Percentiles rank a stretch among this genome's conserved stretches.
Evolutionary conservation across 2,888 invertebrate species (phyloP).

Genomic region (Drosophila sordidapex): DNA sequence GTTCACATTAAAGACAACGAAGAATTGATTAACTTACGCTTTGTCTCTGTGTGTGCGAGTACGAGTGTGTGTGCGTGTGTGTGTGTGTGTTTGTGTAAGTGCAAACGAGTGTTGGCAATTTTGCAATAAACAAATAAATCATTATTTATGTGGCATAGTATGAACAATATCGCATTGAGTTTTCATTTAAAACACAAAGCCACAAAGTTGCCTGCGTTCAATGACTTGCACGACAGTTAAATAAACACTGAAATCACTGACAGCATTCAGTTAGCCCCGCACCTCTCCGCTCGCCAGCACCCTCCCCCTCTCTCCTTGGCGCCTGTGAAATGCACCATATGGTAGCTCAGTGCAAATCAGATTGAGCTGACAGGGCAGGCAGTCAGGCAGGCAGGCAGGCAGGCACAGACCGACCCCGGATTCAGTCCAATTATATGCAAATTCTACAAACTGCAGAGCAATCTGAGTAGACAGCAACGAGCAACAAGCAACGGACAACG

Average conservation of each 20-base stretch:
- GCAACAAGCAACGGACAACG: conserved; percentile 14
- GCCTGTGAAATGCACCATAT: conserved; percentile 62
- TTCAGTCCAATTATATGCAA: conserved; percentile 73
- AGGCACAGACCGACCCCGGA: conserved; percentile 19
- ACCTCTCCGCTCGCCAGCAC: background rate
- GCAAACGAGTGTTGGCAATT: conserved; percentile 13
- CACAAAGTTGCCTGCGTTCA: conserved; percentile 60
- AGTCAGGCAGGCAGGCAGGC: background rate
- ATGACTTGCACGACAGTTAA: conserved; percentile 77
- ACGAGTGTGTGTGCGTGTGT: background rate
- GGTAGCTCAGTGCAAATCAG: conserved; percentile 56
- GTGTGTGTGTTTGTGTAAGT: background rate
- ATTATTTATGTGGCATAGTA: conserved; percentile 65
- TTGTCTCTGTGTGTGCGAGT: conserved; percentile 39
- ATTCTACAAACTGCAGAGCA: conserved; percentile 61
- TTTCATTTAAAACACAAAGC: conserved; percentile 63
- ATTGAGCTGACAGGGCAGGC: conserved; percentile 27
- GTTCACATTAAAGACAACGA: conserved; percentile 50
- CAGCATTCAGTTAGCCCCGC: conserved; percentile 8
- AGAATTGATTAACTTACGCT: conserved; percentile 76
- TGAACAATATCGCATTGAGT: conserved; percentile 40
- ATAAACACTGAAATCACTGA: conserved; percentile 69
- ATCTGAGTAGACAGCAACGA: conserved; percentile 53
- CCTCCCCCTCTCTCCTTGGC: conserved; percentile 8
- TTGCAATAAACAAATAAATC: conserved; percentile 80